Evolutionary conservation across 2,888 invertebrate genomes (phyloP).

Genomic region (Anagyrus pseudococci): DNA sequence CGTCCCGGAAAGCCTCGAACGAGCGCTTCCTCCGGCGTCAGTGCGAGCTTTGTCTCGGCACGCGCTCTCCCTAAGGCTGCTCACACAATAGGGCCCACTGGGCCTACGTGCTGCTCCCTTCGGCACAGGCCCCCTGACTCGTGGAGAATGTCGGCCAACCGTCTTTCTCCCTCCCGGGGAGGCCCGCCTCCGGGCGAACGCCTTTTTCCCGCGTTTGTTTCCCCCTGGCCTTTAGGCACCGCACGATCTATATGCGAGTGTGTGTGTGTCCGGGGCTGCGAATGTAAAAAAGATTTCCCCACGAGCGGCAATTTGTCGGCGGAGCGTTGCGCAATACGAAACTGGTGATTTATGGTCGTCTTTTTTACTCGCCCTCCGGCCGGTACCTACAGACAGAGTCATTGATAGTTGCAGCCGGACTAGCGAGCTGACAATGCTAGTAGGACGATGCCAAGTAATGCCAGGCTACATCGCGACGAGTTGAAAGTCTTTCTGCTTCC

Average conservation of each 20-base stretch:
- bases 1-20: too few species aligned
- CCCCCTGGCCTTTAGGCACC: background rate
- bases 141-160: slow-evolving; percentile 20
- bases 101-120: too few species aligned
- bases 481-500: too few species aligned
- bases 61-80: too few species aligned
- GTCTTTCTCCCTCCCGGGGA: background rate
- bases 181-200: slow-evolving; percentile 2
- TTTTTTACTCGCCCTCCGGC: background rate
- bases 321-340: slow-evolving; percentile 14
- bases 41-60: too few species aligned
- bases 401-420: slow-evolving; percentile 27
- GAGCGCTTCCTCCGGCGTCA: too few species aligned
- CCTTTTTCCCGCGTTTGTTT: too few species aligned
- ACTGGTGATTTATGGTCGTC: slow-evolving; percentile 27
- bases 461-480: too few species aligned
- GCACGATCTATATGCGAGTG: background rate
- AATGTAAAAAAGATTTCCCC: slow-evolving; percentile 8
- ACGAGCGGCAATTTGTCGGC: slow-evolving; percentile 33
- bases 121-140: too few species aligned
- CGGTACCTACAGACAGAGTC: background rate
- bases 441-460: background rate
- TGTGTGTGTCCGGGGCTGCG: background rate
- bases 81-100: too few species aligned
- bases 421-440: background rate